phyloP scores from a whole-genome alignment of 2,888 invertebrate genomes.

The Eudasyphora cyanicolor region DNA sequence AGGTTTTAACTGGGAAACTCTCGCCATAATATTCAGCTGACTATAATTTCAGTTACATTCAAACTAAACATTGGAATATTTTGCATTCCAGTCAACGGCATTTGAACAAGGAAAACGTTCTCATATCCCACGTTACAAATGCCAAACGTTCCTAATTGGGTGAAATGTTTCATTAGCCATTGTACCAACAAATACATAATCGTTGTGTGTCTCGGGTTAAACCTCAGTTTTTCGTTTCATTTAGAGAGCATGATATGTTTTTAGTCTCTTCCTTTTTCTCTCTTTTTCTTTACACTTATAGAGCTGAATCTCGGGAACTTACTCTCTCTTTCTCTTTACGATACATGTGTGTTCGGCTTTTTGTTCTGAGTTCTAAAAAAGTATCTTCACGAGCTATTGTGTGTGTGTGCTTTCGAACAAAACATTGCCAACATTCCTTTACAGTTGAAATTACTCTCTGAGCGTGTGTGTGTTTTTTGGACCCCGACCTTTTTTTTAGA shows the following conservation, averaged over 20 bases:
- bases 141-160: slow-evolving; percentile 5
- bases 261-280: no score
- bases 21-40: slow-evolving; percentile 5
- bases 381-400: neutral
- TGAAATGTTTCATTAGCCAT: slow-evolving; percentile 15
- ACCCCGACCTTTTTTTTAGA: neutral
- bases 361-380: neutral
- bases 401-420: neutral
- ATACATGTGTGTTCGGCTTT: neutral
- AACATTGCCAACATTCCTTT: neutral
- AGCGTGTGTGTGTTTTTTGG: neutral
- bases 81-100: neutral
- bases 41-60: neutral
- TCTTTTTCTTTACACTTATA: no score
- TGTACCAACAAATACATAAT: neutral
- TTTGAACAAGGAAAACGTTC: neutral
- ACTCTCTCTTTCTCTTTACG: neutral
- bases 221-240: no score
- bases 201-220: no score
- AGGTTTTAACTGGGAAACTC: no score
- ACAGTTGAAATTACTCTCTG: neutral
- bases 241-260: no score
- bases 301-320: no score
- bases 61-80: neutral
- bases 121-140: neutral